Base-by-base conservation (phyloP, 1,140 invertebrate genomes). In the Nebria ingens region DNA sequence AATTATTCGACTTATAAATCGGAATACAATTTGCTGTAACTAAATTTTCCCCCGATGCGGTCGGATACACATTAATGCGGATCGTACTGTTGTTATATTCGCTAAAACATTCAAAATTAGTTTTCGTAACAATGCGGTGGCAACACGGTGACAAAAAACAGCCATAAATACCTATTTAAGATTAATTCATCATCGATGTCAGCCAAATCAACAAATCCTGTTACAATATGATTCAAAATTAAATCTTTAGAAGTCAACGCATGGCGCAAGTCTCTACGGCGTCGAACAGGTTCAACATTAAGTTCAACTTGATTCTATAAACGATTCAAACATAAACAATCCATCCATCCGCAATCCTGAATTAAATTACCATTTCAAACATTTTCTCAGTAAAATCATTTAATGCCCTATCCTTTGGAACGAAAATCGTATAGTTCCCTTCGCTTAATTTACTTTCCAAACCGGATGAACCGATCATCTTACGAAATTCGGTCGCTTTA, bases 61-160 rank as follows among this genome's bases (percentile, higher is more conserved):
- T 68, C 55, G 75, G 72, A 65, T 81, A 85, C 25, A 76, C 73
- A 63, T 85, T 84, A 59, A 84, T 76, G 50, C 81, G 71, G 53
- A 82, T 77, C 29, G 71, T 72, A 54, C 75, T 74, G 53, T 76
- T 71, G 2, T 73, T 63, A 57, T 76, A 72, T 53, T 73, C 68
- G 38, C 75, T 79, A 12, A 62, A 77, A 56, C 6, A 75, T 23
- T 52, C 11, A 21, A 12, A 15, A 53, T 17, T n/a, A 52, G 12
- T 19, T 17, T n/a, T 17, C 22, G 52, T 2, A 64, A 59, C 23
- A 54, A 58, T 20, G 13, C 34, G 20, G 6, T 55, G 21, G n/a
- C 21, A 21, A 55, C 11, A 2, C 17, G n/a, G 25, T 19, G 52
- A 34, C 6, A 9, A 12, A 40, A 50, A 21, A 50, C 19, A 53